Conservation (phyloP, 2,797 vertebrate genomes). For the Melanotaenia trifasciata region DNA sequence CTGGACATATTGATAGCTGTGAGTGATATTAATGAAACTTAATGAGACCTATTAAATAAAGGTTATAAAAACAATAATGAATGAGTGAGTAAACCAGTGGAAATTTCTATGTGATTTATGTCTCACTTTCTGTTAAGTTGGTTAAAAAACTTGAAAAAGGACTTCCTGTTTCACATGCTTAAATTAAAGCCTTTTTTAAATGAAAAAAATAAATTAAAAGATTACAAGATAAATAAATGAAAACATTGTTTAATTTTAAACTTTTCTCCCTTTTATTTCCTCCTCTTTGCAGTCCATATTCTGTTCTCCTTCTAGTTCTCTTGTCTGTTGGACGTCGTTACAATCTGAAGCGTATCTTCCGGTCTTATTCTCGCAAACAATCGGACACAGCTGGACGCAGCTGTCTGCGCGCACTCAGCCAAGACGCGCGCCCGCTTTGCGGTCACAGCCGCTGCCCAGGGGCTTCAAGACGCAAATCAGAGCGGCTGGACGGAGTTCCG, state of each 20-base stretch:
- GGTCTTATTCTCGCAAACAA: conserved; percentile 27
- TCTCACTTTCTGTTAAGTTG: too few relatives aligned
- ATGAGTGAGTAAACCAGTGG: too few relatives aligned
- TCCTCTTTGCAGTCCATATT: not conserved
- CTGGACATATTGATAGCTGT: too few relatives aligned
- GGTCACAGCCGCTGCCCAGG: conserved; percentile 48
- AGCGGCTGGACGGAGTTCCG: conserved; percentile 27
- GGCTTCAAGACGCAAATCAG: conserved; percentile 25
- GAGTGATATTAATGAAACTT: too few relatives aligned
- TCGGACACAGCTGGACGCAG: conserved; percentile 63
- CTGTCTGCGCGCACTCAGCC: conserved; percentile 50
- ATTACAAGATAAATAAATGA: too few relatives aligned
- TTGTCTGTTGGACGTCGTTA: conserved; percentile 5
- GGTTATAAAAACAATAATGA: too few relatives aligned
- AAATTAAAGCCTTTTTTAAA: too few relatives aligned
- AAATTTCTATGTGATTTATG: too few relatives aligned
- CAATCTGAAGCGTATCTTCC: conserved; percentile 65
- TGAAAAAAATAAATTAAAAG: too few relatives aligned
- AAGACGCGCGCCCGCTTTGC: conserved; percentile 44
- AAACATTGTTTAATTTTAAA: not conserved
- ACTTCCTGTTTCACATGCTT: too few relatives aligned
- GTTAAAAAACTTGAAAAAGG: too few relatives aligned
- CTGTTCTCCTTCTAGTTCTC: not conserved
- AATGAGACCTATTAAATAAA: too few relatives aligned
- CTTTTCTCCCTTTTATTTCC: not conserved